Base-by-base conservation (phyloP, 2,797 vertebrate genomes). In the Tokudaia tokunoshimensis region DNA sequence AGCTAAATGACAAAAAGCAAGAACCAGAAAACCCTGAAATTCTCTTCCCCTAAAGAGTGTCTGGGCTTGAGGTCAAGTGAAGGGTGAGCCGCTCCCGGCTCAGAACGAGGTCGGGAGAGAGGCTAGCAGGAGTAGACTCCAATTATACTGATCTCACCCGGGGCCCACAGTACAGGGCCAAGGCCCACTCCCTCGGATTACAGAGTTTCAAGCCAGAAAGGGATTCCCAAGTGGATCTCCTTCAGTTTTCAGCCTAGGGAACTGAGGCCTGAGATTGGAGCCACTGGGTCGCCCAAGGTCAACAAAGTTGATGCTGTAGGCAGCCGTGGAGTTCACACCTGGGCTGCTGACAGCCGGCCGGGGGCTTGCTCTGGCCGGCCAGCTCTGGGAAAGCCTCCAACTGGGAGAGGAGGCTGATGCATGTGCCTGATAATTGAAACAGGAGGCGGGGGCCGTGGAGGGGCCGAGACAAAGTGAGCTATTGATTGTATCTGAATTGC, bases 401-500 rank as follows among this genome's bases (percentile, higher is more conserved):
- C 87, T 52, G 17, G 0, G 91, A 95, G 94, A 95, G 50, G 91
- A 97, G 96, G 95, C 95, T 82, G 78, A 98, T 98, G 97, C 34
- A 31, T 94, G 97, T 85, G 97, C 96, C 96, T 91, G 97, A 96
- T 95, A 91, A 97, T 97, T 96, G 97, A 93, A 97, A 97, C 97
- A 96, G 98, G 97, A 97, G 92, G 97, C 37, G 76, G 96, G 97
- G 98, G 95, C 96, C 52, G 31, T 96, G 13, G 97, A 97, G 95
- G 97, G 97, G 97, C 97, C 95, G 92, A 97, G 97, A 98, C 89
- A 97, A 97, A 97, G 96, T 92, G 96, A 70, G 50, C 97, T 98
- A 96, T 75, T 55, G 97, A 98, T 97, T 98, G 44, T 90, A 96
- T 98, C 98, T 96, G 98, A 98, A 98, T 96, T 94, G 47, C 98